These are phyloP conservation scores for Asbolus verrucosus DNA, from an alignment of 1,140 invertebrate genomes.

Conservation along the genomic window DNA sequence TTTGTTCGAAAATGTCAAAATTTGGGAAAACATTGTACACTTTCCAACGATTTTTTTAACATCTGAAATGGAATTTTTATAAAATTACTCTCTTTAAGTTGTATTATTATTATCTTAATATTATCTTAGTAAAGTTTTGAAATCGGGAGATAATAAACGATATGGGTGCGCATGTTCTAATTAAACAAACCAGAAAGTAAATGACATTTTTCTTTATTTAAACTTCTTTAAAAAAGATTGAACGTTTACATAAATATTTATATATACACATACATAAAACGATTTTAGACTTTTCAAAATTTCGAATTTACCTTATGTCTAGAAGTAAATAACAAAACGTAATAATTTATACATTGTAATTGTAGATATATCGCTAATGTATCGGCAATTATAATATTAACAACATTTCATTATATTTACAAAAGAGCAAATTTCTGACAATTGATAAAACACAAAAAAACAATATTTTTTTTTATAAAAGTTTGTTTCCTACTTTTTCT, in stretches of 20 bases:
- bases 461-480: no score
- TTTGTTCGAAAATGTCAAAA: no score
- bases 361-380: constrained; percentile 35
- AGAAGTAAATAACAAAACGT: constrained; percentile 31
- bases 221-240: constrained; percentile 38
- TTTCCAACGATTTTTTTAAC: no score
- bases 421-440: no score
- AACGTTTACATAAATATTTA: constrained; percentile 38
- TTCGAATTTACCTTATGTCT: constrained; percentile 31
- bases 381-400: constrained; percentile 25
- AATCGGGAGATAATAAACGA: constrained; percentile 6
- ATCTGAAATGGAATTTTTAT: no score
- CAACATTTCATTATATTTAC: background rate
- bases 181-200: constrained; percentile 17
- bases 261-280: constrained; percentile 36
- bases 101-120: no score
- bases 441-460: no score
- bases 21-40: no score
- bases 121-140: no score
- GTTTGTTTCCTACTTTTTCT: background rate
- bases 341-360: constrained; percentile 12
- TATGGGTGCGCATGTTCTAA: background rate
- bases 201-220: constrained; percentile 37
- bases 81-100: no score
- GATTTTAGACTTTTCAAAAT: constrained; percentile 33